These are phyloP conservation scores for Girardia tigrina DNA, from an alignment of 2,888 invertebrate species.

Conservation along the genomic window DNA sequence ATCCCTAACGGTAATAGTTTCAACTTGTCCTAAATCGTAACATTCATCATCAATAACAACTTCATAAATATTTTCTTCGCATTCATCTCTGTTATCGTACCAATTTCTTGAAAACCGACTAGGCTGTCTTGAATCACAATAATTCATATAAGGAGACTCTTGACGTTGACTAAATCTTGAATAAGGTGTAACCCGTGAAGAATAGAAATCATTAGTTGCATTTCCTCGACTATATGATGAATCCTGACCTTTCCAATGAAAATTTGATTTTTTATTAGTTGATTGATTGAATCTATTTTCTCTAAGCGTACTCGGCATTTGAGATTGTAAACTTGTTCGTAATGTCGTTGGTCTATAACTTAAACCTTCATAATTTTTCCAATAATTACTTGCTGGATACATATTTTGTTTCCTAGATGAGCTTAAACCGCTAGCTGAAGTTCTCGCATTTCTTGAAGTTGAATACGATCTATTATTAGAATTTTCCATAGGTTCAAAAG, in stretches of 20 bases:
- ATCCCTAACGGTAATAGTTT: not conserved
- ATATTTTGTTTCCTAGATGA: not conserved
- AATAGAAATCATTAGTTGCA: not conserved
- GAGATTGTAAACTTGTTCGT: not conserved
- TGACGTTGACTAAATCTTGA: not conserved
- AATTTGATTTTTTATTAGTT: not conserved
- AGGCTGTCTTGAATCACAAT: not conserved
- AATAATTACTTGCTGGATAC: not conserved
- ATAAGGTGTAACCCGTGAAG: not conserved
- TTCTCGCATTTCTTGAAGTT: not conserved
- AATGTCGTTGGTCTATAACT: not conserved
- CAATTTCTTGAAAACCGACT: not conserved
- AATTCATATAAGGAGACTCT: not conserved
- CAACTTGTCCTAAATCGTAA: not conserved
- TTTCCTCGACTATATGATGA: not conserved
- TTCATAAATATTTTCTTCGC: not conserved
- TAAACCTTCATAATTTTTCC: not conserved
- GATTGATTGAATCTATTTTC: too few species aligned
- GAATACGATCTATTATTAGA: not conserved
- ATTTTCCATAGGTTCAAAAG: not conserved
- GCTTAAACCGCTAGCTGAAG: not conserved
- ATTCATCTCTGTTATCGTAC: not conserved
- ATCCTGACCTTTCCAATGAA: not conserved
- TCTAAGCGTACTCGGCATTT: not conserved
- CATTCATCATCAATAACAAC: constrained; percentile 3